Evolutionary conservation across 2,888 invertebrate species (phyloP).

Genomic region (Cephus pygmeus): DNA sequence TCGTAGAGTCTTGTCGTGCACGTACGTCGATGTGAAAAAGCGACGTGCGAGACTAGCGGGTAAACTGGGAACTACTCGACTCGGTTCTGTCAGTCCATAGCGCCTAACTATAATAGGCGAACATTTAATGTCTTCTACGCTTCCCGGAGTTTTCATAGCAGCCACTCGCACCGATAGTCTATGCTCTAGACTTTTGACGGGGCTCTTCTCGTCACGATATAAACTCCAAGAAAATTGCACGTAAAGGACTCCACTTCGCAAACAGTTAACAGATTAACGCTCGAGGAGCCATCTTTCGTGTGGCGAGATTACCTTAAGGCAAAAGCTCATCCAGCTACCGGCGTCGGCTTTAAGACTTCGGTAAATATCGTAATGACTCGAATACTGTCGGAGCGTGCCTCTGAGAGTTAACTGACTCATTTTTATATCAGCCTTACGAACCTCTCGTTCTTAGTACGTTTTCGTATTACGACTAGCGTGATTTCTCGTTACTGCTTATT

Average conservation of each 20-base stretch:
- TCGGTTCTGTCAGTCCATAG: neutral
- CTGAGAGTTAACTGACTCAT: slow-evolving; percentile 63
- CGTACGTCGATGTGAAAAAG: neutral
- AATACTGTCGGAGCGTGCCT: slow-evolving; percentile 60
- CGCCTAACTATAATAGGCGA: neutral
- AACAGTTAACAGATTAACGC: slow-evolving; percentile 5
- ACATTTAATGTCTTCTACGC: neutral
- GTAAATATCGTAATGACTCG: slow-evolving; percentile 60
- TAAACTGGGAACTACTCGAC: neutral
- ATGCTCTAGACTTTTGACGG: neutral
- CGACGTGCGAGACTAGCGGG: neutral
- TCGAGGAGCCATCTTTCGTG: slow-evolving; percentile 4
- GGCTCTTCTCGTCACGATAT: neutral
- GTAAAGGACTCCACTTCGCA: neutral
- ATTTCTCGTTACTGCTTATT: slow-evolving; percentile 1
- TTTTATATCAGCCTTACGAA: slow-evolving; percentile 38
- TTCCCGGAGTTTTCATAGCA: neutral
- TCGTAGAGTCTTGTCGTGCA: neutral
- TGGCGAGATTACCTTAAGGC: slow-evolving; percentile 28
- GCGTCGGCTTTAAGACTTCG: slow-evolving; percentile 31
- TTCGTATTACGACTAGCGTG: slow-evolving; percentile 6
- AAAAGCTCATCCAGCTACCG: slow-evolving; percentile 28
- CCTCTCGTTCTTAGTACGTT: neutral
- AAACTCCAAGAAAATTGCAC: slow-evolving; percentile 1
- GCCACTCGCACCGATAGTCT: neutral